A percentile compares a stretch with the other conserved stretches of the same genome.
Conservation (phyloP, 2,888 invertebrate species). For the Drosophila subsilvestris region DNA sequence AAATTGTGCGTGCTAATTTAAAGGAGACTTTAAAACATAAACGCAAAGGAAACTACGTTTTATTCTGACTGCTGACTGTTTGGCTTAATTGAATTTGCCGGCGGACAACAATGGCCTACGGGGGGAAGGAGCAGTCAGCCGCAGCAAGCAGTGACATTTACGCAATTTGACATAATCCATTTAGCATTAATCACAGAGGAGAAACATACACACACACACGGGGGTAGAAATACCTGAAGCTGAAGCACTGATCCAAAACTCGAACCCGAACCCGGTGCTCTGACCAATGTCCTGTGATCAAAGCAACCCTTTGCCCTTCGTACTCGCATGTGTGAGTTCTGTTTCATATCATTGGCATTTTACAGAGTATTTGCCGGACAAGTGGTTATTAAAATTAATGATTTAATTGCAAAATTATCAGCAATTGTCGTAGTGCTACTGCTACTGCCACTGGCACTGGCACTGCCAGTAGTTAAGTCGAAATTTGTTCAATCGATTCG, state of each 20-base stretch:
- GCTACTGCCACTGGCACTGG: slow-evolving; percentile 11
- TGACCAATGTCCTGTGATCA: slow-evolving; percentile 13
- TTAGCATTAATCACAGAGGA: slow-evolving; percentile 67
- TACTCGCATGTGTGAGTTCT: neutral
- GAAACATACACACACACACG: slow-evolving; percentile 1
- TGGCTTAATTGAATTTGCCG: slow-evolving; percentile 55
- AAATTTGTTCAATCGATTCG: slow-evolving; percentile 42
- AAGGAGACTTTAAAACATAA: slow-evolving; percentile 22
- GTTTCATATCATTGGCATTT: slow-evolving; percentile 12
- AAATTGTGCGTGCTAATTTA: slow-evolving; percentile 35
- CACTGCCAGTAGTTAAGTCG: slow-evolving; percentile 35
- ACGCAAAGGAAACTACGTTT: neutral
- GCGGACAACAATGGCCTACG: slow-evolving; percentile 7
- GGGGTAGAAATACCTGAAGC: slow-evolving; percentile 12
- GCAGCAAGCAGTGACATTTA: slow-evolving; percentile 59
- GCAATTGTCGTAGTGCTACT: slow-evolving; percentile 46
- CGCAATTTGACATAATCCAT: slow-evolving; percentile 79
- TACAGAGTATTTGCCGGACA: slow-evolving; percentile 17
- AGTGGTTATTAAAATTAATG: slow-evolving; percentile 66
- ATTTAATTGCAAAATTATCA: slow-evolving; percentile 73
- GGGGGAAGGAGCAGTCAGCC: neutral
- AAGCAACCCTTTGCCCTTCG: slow-evolving; percentile 1
- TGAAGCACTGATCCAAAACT: no score
- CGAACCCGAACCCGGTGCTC: neutral
- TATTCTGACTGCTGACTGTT: neutral